phyloP scores from a whole-genome alignment of 2,888 invertebrate genomes.

The Harpalus rufipes region DNA sequence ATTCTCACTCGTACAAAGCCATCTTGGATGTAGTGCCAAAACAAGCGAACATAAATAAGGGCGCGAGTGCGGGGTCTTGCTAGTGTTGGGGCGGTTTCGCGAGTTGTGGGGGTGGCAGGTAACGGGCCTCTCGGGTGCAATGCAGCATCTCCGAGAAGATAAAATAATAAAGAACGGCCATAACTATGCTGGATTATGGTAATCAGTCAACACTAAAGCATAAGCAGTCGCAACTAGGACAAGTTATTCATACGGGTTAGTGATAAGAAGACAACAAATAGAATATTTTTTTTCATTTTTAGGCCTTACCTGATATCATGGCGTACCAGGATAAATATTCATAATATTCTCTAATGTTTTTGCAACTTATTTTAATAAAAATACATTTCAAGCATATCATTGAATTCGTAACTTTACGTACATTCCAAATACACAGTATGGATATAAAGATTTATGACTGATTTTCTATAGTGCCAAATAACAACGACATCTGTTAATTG shows the following conservation, averaged over 20 bases:
- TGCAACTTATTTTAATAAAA: too few species aligned
- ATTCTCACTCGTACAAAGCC: background rate
- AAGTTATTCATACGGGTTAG: background rate
- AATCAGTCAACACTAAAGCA: conserved; percentile 49
- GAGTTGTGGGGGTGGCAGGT: conserved; percentile 1
- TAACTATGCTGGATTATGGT: conserved; percentile 55
- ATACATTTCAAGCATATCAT: too few species aligned
- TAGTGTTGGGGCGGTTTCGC: background rate
- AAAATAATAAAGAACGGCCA: conserved; percentile 56
- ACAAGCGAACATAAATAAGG: conserved; percentile 40
- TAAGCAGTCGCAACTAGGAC: background rate
- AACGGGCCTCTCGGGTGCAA: conserved; percentile 41
- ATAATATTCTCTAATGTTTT: too few species aligned
- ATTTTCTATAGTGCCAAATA: too few species aligned
- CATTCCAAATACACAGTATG: too few species aligned
- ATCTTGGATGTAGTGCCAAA: conserved; percentile 3
- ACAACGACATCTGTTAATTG: too few species aligned
- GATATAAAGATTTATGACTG: too few species aligned
- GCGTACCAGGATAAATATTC: too few species aligned
- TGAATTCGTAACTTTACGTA: too few species aligned
- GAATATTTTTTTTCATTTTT: too few species aligned
- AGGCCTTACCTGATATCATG: too few species aligned
- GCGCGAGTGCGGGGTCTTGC: background rate
- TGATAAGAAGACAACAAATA: background rate
- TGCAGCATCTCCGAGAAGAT: conserved; percentile 18